These are phyloP conservation scores for Papilio machaon DNA, from an alignment of 1,140 invertebrate species.

Conservation along the genomic window DNA sequence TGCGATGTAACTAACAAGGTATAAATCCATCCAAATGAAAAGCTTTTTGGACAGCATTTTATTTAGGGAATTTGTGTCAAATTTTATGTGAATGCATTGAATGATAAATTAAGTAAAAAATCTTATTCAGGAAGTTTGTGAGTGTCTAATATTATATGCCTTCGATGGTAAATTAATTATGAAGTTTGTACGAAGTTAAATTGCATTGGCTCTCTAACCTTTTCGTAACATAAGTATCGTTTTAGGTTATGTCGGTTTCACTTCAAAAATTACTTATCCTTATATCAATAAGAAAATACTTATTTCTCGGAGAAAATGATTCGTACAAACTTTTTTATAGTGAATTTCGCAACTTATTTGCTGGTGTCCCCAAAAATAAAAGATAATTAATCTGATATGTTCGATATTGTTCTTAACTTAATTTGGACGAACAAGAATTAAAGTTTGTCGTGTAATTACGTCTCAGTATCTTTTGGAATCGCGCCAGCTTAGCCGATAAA, in stretches of 20 bases:
- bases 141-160: not conserved
- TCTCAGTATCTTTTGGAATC: slow-evolving; percentile 39
- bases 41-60: not conserved
- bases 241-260: too few relatives aligned
- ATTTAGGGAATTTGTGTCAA: not conserved
- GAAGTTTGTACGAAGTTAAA: too few relatives aligned
- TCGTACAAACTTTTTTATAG: too few relatives aligned
- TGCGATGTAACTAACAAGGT: slow-evolving; percentile 21
- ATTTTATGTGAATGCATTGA: not conserved
- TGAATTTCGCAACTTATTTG: not conserved
- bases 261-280: not conserved
- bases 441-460: slow-evolving; percentile 22
- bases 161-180: too few relatives aligned
- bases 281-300: not conserved
- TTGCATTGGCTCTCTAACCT: too few relatives aligned
- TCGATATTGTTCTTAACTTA: not conserved
- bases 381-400: too few relatives aligned
- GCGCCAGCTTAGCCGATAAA: slow-evolving; percentile 51
- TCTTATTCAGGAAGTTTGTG: not conserved
- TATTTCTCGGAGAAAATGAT: not conserved
- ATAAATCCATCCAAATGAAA: not conserved
- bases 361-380: not conserved
- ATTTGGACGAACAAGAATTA: slow-evolving; percentile 7
- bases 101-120: too few relatives aligned
- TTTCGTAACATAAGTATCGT: too few relatives aligned